Conservation (phyloP, 2,888 invertebrate genomes). For the Tachina lurida region DNA sequence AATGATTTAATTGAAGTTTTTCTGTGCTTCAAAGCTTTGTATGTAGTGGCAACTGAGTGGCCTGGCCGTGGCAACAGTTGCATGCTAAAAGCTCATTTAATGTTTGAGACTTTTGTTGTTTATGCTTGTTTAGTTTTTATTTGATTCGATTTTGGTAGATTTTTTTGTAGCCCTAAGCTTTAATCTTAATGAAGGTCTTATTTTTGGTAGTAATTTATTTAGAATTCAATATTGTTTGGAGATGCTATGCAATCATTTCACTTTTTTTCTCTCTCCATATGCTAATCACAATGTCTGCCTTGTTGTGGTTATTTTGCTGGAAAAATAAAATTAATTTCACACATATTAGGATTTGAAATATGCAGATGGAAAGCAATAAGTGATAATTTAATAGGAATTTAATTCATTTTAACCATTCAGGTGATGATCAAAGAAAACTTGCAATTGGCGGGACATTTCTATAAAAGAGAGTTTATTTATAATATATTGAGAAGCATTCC, state of each 20-base stretch:
- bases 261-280: slow-evolving; percentile 54
- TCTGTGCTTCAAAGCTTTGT: slow-evolving; percentile 24
- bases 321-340: slow-evolving; percentile 14
- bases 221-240: slow-evolving; percentile 60
- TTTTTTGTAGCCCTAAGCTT: slow-evolving; percentile 50
- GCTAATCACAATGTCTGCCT: slow-evolving; percentile 72
- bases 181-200: slow-evolving; percentile 63
- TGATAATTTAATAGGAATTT: background rate
- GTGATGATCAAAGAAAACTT: background rate
- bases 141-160: slow-evolving; percentile 13
- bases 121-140: slow-evolving; percentile 7
- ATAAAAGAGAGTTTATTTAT: no score
- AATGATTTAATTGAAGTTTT: slow-evolving; percentile 73
- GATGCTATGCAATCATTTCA: slow-evolving; percentile 42
- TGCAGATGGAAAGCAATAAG: background rate
- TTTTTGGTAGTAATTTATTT: slow-evolving; percentile 53
- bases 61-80: slow-evolving; percentile 57
- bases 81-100: slow-evolving; percentile 63
- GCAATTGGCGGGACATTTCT: background rate
- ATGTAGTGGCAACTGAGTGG: background rate
- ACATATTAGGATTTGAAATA: background rate
- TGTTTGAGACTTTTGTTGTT: background rate
- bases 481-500: no score
- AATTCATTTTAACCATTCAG: background rate
- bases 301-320: slow-evolving; percentile 7